Evolutionary conservation across 2,888 invertebrate genomes (phyloP).

Genomic region (Stenurella melanura): DNA sequence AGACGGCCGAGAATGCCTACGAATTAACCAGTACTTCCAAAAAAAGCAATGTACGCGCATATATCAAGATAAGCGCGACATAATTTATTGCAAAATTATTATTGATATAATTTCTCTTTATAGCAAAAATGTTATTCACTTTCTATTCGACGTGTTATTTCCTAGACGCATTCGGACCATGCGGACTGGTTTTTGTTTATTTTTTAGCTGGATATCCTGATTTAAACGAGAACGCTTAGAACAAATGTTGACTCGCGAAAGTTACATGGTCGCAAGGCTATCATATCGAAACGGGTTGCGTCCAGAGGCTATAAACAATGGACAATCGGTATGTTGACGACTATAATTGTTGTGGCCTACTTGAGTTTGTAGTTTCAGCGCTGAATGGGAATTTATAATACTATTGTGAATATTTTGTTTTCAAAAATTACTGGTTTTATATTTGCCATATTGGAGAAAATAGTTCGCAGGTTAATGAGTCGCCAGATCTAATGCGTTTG

Average conservation of each 20-base stretch:
- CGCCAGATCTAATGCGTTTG: too few species aligned
- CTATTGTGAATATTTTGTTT: too few species aligned
- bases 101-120: constrained; percentile 26
- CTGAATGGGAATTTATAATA: neutral
- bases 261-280: neutral
- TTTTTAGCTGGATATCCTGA: constrained; percentile 7
- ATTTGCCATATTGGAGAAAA: too few species aligned
- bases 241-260: neutral
- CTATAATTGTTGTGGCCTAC: neutral
- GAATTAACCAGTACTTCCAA: neutral
- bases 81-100: constrained; percentile 26
- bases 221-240: constrained; percentile 5
- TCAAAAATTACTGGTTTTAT: too few species aligned
- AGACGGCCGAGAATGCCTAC: neutral
- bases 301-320: neutral
- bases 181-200: constrained; percentile 18
- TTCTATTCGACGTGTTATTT: constrained; percentile 17
- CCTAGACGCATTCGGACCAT: constrained; percentile 9
- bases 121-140: constrained; percentile 15
- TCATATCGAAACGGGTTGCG: neutral
- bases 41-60: constrained; percentile 6
- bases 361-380: neutral
- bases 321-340: neutral
- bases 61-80: constrained; percentile 1
- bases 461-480: too few species aligned